These are phyloP conservation scores for Drosophila rellima DNA, from an alignment of 2,888 invertebrate species.

Conservation along the genomic window DNA sequence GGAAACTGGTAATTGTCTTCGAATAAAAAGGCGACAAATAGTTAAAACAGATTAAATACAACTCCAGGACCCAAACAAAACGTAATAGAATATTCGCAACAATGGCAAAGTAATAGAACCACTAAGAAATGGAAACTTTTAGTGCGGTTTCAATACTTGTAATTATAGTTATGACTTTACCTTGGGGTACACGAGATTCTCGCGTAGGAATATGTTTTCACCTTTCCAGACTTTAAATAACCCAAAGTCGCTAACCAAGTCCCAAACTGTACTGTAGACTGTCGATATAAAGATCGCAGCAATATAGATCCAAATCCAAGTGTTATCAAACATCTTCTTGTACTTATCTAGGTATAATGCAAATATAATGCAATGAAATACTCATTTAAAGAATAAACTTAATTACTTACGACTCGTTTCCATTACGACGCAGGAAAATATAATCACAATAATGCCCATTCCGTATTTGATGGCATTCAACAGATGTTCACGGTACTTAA, in stretches of 20 bases:
- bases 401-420: constrained; percentile 74
- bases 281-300: constrained; percentile 92
- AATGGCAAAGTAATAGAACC: constrained; percentile 93
- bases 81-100: constrained; percentile 95
- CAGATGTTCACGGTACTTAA: constrained; percentile 85
- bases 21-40: constrained; percentile 88
- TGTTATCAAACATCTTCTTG: constrained; percentile 89
- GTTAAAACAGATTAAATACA: constrained; percentile 90
- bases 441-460: constrained; percentile 95
- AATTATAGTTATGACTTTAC: constrained; percentile 86
- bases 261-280: constrained; percentile 97
- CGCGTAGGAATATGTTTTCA: constrained; percentile 94
- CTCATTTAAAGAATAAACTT: fast-evolving
- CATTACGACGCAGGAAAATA: constrained; percentile 89
- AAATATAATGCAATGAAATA: background rate
- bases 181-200: constrained; percentile 96
- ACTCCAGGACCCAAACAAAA: constrained; percentile 95
- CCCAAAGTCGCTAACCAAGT: constrained; percentile 99
- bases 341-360: constrained; percentile 87
- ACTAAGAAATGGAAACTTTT: constrained; percentile 86
- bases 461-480: constrained; percentile 98
- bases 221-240: constrained; percentile 94
- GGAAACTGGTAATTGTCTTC: constrained; percentile 91
- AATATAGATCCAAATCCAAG: constrained; percentile 95
- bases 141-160: background rate